A percentile compares a stretch with the other conserved stretches of the same genome.
These are phyloP conservation scores for Venusia cambrica DNA, from an alignment of 2,888 invertebrate genomes.

Conservation along the genomic window DNA sequence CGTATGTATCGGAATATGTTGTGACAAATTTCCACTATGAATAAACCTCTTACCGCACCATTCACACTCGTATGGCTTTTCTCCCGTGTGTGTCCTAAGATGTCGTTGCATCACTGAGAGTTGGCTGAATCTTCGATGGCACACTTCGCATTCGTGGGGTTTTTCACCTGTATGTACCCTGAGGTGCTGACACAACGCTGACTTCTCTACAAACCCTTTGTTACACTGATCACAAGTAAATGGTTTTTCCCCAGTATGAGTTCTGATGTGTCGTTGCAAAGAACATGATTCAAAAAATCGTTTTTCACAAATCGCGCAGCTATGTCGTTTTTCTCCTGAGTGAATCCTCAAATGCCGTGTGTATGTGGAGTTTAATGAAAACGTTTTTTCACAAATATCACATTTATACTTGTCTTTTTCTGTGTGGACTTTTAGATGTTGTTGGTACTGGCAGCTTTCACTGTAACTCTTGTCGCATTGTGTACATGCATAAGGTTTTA, in stretches of 20 bases:
- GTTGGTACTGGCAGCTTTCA: too few species aligned
- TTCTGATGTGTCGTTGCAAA: conserved; percentile 1
- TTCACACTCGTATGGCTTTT: conserved; percentile 1
- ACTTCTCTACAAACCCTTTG: not conserved
- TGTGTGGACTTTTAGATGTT: too few species aligned
- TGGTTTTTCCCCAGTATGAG: not conserved
- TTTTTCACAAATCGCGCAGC: not conserved
- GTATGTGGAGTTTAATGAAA: not conserved
- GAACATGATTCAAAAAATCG: conserved; percentile 1
- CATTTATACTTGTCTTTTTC: not conserved
- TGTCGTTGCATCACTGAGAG: not conserved
- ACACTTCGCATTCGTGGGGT: not conserved
- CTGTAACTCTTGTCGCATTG: too few species aligned
- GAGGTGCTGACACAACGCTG: not conserved
- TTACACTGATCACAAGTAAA: conserved; percentile 1
- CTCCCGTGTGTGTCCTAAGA: conserved; percentile 24
- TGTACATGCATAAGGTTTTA: too few species aligned
- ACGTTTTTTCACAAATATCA: not conserved
- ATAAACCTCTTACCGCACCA: conserved; percentile 1
- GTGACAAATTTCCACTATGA: conserved; percentile 2
- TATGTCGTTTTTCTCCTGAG: not conserved
- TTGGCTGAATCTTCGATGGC: conserved; percentile 1
- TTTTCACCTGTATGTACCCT: too few species aligned
- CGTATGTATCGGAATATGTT: not conserved
- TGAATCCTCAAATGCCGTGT: not conserved